Base-by-base conservation (phyloP, 2,113 vertebrate genomes). In the Morphnarchus princeps region DNA sequence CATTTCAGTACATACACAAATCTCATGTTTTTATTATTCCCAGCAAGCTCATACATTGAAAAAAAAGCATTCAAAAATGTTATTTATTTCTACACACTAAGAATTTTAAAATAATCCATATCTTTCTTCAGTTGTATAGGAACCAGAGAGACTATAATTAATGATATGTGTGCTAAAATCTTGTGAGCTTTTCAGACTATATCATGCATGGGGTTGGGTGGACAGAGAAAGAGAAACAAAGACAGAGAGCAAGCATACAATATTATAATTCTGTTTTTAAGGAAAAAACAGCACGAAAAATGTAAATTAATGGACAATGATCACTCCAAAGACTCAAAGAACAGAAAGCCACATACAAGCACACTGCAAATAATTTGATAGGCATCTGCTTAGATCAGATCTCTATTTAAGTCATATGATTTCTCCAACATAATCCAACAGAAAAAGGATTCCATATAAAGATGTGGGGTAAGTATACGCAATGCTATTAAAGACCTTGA, bases 221-320 rank as follows among this genome's bases (percentile, higher is more conserved):
- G 54, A 71, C 10, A 82, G 12, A 45, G 19, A 62, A 38, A 55
- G 6, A 84, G 5, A 84, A 77, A 67, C 31, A 84, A 43, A 65
- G 3, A 52, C 24, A 57, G 16, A 45, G 9, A 26, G 31, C 1
- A 36, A 50, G 2, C 1, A 76, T 42, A 11, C 1, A 52, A 9
- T 38, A 28, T n/a, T 32, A 28, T n/a, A 45, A 15, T 50, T 83
- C 31, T 58, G 1, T 5, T 63, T 72, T 43, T 40, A 22, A 57
- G 24, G 50, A 80, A 79, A 40, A 54, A 57, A 7, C 8, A 42
- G 4, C 10, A 71, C 17, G 10, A 32, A 61, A 80, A 79, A 21
- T 7, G 7, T 17, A 66, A 72, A 81, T 85, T 74, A 82, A 90
- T 71, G 47, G 42, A 26, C 16, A 74, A 38, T 59, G 31, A 62